Conservation (phyloP, 2,113 vertebrate genomes). For the Xiphias gladius region DNA sequence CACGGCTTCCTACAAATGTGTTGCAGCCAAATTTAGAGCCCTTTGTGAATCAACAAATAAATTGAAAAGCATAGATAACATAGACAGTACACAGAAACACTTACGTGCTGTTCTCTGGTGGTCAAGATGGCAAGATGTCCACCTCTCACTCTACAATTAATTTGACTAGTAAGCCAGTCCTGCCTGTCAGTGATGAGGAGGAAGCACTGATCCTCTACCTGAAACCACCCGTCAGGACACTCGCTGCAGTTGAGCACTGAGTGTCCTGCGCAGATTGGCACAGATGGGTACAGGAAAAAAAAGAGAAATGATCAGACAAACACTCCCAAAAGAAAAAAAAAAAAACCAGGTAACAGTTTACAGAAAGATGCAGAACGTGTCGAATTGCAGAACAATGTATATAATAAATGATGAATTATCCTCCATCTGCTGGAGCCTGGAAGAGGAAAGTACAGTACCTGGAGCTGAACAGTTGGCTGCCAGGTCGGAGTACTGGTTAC, state of each 20-base stretch:
- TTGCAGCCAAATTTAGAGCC: background rate
- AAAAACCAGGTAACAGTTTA: conserved; percentile 8
- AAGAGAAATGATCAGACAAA: background rate
- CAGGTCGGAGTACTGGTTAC: background rate
- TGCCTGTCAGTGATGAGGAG: background rate
- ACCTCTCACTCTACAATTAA: conserved; percentile 1
- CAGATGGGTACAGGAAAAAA: background rate
- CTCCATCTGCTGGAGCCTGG: conserved; percentile 1
- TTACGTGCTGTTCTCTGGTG: conserved; percentile 40
- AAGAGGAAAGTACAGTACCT: conserved; percentile 10
- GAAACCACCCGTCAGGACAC: conserved; percentile 42
- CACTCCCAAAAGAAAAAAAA: background rate
- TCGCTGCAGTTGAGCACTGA: background rate
- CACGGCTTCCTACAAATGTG: conserved; percentile 29
- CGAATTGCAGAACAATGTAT: background rate
- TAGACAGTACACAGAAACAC: background rate
- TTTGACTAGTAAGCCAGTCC: background rate
- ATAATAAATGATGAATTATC: background rate
- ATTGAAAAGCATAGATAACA: background rate
- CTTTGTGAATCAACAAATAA: background rate
- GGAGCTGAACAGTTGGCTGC: conserved; percentile 29
- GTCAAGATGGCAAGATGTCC: conserved; percentile 46
- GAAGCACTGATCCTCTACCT: conserved; percentile 38
- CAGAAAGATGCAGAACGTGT: background rate
- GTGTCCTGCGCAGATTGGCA: background rate